A percentile compares a stretch with the other conserved stretches of the same genome.
These are phyloP conservation scores for Luperina nickerlii DNA, from an alignment of 2,888 invertebrate species.

Conservation along the genomic window DNA sequence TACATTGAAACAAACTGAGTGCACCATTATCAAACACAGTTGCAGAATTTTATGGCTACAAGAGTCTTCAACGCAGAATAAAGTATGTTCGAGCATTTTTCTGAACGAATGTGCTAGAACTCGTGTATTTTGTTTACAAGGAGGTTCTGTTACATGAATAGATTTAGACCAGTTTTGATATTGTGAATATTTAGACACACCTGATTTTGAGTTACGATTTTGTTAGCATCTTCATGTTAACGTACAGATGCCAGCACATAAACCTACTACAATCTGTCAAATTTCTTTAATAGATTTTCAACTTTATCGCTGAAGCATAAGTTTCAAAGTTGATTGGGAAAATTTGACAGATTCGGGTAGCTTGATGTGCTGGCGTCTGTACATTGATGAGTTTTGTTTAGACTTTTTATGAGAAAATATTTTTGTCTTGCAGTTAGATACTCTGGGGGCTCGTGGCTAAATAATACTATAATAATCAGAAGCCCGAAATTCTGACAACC, in stretches of 20 bases:
- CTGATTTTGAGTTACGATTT: background rate
- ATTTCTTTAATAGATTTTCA: too few species aligned
- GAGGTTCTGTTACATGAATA: conserved; percentile 3
- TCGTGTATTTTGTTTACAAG: conserved; percentile 22
- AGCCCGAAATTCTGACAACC: background rate
- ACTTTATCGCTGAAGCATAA: too few species aligned
- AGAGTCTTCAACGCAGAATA: background rate
- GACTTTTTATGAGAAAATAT: background rate
- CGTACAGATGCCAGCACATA: too few species aligned
- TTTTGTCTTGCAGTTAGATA: background rate
- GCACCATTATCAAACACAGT: conserved; percentile 36
- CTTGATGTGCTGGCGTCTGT: too few species aligned
- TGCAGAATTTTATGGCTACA: conserved; percentile 47
- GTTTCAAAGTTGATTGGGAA: too few species aligned
- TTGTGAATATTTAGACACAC: background rate
- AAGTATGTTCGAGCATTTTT: conserved; percentile 11
- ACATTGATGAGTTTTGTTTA: background rate
- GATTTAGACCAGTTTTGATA: background rate
- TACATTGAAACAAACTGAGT: conserved; percentile 37
- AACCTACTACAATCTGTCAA: too few species aligned
- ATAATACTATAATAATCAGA: background rate
- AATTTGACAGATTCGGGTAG: too few species aligned
- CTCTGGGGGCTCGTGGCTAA: too few species aligned
- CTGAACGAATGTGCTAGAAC: background rate
- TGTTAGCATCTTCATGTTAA: background rate